These are phyloP conservation scores for Lycodopsis pacificus DNA, from an alignment of 2,797 vertebrate genomes.

Conservation along the genomic window DNA sequence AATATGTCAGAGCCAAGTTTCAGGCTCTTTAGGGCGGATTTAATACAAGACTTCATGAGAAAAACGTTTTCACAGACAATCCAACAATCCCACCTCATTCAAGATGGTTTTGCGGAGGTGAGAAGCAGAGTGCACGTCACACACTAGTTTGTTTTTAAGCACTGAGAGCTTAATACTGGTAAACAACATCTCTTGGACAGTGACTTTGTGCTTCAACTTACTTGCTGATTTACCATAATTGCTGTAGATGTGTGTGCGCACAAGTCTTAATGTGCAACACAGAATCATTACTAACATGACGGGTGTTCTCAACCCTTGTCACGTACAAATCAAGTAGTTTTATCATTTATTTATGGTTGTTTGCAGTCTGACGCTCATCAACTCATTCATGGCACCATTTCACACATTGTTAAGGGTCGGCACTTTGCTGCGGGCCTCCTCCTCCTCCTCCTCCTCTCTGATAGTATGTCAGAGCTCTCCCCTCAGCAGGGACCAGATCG, in stretches of 20 bases:
- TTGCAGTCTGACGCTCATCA: neutral
- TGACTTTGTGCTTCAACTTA: neutral
- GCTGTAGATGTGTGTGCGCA: neutral
- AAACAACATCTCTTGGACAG: neutral
- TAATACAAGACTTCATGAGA: neutral
- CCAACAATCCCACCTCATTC: no score
- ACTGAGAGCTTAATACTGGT: neutral
- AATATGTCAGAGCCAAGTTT: neutral
- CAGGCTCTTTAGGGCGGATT: neutral
- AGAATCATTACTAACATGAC: neutral
- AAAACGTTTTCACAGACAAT: neutral
- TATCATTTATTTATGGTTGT: neutral
- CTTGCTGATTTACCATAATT: neutral
- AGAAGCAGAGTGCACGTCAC: no score
- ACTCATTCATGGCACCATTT: neutral
- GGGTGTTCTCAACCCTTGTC: neutral
- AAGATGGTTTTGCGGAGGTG: no score
- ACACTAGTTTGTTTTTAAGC: neutral
- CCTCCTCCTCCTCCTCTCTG: slow-evolving; percentile 72
- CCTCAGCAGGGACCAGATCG: slow-evolving; percentile 89
- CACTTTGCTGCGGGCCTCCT: slow-evolving; percentile 60
- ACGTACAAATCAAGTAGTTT: neutral
- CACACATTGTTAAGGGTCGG: neutral
- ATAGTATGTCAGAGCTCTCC: slow-evolving; percentile 87
- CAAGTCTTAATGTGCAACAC: neutral